Evolutionary conservation across 2,888 invertebrate genomes (phyloP), one percentile per base, ranked within the genome.

Genomic region (Trachelus troglodyta): DNA sequence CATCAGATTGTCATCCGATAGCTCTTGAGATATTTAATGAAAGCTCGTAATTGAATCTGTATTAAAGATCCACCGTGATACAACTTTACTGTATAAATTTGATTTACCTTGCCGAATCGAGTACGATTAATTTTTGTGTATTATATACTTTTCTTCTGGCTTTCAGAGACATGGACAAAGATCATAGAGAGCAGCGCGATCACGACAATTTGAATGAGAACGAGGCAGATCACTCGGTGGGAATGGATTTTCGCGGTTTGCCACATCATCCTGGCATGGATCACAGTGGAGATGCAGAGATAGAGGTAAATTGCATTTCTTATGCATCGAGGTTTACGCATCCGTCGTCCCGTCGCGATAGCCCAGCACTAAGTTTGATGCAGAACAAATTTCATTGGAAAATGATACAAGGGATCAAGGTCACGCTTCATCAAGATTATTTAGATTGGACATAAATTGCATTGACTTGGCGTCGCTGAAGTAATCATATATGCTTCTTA

Each of bases 151-250:
- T 9, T 23, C 6, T 9, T 23, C 9, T 23, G 56, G 3, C 56
- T 56, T 56, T 56, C 56, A 84, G 77, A 85, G 87, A 87, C 82
- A 90, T 90, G 90, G 90, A 90, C 78, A 89, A 89, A 80, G 89
- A 90, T 79, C 85, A 83, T 74, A 86, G 87, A 80, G 87, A 89
- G 77, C 86, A 87, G 75, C 87, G 84, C 76, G 86, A 88, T 79
- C 87, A 86, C 80, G 89, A 89, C 71, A 87, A 84, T 84, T 79
- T 82, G 76, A 86, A 84, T 81, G 88, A 87, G 76, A 89, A 84
- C 80, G 90, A 89, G 69, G 84, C 81, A 73, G 88, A 89, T 71
- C 71, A 71, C 71, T 86, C 86, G 82, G 77, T 86, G 76, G 87
- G 84, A 83, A 88, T 89, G 88, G 88, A 89, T 83, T 88, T 87